Conservation (phyloP, 2,797 vertebrate species). For the Myotis vivesi region DNA sequence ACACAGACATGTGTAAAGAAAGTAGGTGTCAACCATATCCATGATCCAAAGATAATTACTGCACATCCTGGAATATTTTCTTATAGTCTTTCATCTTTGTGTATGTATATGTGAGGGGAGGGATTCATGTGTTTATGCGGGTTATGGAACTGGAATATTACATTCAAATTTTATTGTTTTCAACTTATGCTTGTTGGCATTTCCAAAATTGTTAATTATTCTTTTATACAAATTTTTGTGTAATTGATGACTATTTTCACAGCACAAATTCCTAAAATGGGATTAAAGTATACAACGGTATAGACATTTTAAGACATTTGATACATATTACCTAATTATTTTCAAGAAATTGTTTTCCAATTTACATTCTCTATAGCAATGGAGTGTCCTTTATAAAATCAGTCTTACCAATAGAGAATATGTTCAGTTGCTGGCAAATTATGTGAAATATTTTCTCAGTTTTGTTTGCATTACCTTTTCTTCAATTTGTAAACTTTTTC, state of each 20-base stretch:
- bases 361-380: neutral
- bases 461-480: conserved; percentile 31
- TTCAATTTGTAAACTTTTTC: conserved; percentile 23
- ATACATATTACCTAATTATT: conserved; percentile 26
- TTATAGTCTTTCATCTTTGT: neutral
- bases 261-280: conserved; percentile 42
- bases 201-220: conserved; percentile 25
- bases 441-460: conserved; percentile 27
- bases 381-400: conserved; percentile 29
- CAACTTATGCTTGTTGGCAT: neutral
- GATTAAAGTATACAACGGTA: conserved; percentile 14
- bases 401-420: conserved; percentile 26
- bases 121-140: neutral
- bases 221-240: conserved; percentile 19
- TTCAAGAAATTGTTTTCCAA: conserved; percentile 46
- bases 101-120: neutral
- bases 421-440: conserved; percentile 14
- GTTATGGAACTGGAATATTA: neutral
- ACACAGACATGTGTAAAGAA: neutral
- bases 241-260: conserved; percentile 45
- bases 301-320: conserved; percentile 45
- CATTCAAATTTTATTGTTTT: neutral
- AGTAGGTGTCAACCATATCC: neutral
- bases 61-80: neutral
- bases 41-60: neutral